These are phyloP conservation scores for Umimayanthus kanabou DNA, from an alignment of 92 coral and sea anemone species.

Conservation along the genomic window DNA sequence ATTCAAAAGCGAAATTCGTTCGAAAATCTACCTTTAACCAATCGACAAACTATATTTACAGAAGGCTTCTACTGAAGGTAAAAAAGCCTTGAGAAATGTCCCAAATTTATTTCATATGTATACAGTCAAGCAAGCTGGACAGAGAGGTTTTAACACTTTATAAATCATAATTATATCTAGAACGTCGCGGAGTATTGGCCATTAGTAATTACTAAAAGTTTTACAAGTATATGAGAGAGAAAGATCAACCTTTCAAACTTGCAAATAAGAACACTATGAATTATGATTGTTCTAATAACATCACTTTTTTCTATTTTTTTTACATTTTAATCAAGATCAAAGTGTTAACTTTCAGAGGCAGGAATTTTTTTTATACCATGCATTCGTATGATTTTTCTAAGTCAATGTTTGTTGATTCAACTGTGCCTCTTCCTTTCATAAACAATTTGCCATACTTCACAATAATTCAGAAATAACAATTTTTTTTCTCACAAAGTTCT, in stretches of 20 bases:
- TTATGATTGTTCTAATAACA: background rate
- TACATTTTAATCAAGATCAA: background rate
- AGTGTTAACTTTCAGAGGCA: background rate
- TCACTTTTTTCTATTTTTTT: background rate
- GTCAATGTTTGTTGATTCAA: background rate
- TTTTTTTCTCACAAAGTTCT: too few species aligned
- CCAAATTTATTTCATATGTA: too few species aligned
- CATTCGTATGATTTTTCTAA: background rate
- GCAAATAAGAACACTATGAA: background rate
- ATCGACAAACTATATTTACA: background rate
- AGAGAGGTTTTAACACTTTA: background rate
- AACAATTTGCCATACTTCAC: background rate
- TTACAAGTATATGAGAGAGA: background rate
- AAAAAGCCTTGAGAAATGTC: background rate
- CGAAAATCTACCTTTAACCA: background rate
- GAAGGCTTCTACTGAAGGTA: background rate
- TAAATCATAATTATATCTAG: too few species aligned
- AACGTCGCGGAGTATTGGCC: background rate
- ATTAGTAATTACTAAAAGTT: background rate
- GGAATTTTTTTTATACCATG: background rate
- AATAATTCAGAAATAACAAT: too few species aligned
- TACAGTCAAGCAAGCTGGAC: too few species aligned
- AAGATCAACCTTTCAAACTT: background rate
- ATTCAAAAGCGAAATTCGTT: background rate
- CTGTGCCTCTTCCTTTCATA: background rate